Percentiles rank a stretch among this genome's conserved stretches.
Evolutionary conservation across 2,888 invertebrate genomes (phyloP).

Genomic region (Athalia circularis): DNA sequence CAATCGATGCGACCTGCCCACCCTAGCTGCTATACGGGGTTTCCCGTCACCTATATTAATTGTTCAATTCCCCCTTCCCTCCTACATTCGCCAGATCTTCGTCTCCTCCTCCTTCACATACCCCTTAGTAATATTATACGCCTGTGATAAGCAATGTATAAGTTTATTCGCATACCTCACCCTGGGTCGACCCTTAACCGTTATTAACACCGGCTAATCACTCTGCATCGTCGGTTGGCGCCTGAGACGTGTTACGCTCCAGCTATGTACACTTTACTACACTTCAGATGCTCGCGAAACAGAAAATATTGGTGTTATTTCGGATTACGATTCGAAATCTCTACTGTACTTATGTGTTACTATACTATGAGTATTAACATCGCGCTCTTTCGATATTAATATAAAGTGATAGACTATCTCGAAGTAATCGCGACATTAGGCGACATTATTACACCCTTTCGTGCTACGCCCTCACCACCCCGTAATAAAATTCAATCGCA

Average conservation of each 20-base stretch:
- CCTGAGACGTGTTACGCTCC: not conserved
- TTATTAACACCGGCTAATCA: constrained; percentile 25
- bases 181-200: constrained; percentile 8
- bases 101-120: not conserved
- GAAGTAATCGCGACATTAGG: too few species aligned
- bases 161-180: constrained; percentile 8
- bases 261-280: not conserved
- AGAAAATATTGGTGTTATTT: not conserved
- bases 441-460: too few species aligned
- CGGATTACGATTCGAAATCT: not conserved
- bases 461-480: too few species aligned
- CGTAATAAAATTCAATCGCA: constrained; percentile 27
- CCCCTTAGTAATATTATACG: not conserved
- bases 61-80: constrained; percentile 21
- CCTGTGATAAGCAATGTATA: too few species aligned
- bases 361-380: too few species aligned
- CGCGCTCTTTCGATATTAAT: too few species aligned
- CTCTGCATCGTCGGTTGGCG: constrained; percentile 1
- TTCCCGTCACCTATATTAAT: constrained; percentile 31
- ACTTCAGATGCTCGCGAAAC: not conserved
- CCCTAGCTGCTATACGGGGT: not conserved
- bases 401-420: too few species aligned
- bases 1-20: constrained; percentile 26
- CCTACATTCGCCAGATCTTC: not conserved
- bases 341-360: too few species aligned